Evolutionary conservation across 1,140 invertebrate genomes (phyloP).

Genomic region (Globodera rostochiensis): DNA sequence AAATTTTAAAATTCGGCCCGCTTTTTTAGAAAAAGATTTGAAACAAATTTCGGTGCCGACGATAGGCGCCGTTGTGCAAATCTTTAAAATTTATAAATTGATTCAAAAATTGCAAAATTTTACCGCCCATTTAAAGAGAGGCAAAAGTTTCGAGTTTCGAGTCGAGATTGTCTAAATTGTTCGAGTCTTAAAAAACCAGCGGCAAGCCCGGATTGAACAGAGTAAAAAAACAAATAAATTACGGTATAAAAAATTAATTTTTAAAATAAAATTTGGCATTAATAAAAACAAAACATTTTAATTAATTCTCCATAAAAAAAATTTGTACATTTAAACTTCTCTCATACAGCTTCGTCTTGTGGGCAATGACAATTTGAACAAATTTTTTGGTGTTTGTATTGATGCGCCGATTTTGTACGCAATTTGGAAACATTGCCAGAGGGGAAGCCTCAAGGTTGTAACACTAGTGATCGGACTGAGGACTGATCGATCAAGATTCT

Average conservation of each 20-base stretch:
- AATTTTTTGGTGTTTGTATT: constrained; percentile 32
- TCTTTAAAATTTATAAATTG: too few relatives aligned
- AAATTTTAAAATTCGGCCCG: too few relatives aligned
- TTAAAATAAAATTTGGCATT: not conserved
- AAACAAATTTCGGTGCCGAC: too few relatives aligned
- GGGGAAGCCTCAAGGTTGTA: constrained; percentile 77
- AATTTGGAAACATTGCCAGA: constrained; percentile 79
- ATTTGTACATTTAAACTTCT: not conserved
- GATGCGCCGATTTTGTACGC: constrained; percentile 66
- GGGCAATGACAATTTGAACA: constrained; percentile 43
- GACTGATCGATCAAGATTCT: not conserved
- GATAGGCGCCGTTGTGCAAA: too few relatives aligned
- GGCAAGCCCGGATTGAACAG: too few relatives aligned
- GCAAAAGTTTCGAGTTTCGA: too few relatives aligned
- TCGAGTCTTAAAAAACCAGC: too few relatives aligned
- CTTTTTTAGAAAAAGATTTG: too few relatives aligned
- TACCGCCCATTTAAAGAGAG: too few relatives aligned
- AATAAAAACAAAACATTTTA: not conserved
- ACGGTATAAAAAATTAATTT: not conserved
- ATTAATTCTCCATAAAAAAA: not conserved
- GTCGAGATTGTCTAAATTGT: too few relatives aligned
- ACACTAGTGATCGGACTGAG: not conserved
- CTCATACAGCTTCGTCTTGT: constrained; percentile 37
- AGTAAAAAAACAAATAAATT: too few relatives aligned
- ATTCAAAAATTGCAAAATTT: too few relatives aligned